Conservation (phyloP, 2,888 invertebrate species). For the Tholera decimalis region DNA sequence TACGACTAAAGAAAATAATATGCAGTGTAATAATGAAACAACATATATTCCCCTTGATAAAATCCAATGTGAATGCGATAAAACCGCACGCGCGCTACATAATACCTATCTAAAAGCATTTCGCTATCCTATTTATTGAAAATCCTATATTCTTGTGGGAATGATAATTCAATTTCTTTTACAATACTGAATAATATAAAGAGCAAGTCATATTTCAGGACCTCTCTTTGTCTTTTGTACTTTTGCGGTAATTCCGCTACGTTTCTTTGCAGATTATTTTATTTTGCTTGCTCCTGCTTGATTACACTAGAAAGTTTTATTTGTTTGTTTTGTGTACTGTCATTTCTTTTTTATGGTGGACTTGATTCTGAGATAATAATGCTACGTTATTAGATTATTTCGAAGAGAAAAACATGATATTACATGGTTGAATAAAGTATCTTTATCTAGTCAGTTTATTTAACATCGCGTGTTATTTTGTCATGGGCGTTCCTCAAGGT, state of each 20-base stretch:
- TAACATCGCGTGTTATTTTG: neutral
- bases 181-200: slow-evolving; percentile 61
- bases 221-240: slow-evolving; percentile 56
- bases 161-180: slow-evolving; percentile 63
- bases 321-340: slow-evolving; percentile 46
- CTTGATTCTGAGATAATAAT: slow-evolving; percentile 20
- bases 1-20: slow-evolving; percentile 46
- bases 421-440: neutral
- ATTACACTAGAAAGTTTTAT: slow-evolving; percentile 56
- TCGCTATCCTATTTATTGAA: slow-evolving; percentile 59
- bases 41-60: slow-evolving; percentile 49
- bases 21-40: slow-evolving; percentile 58
- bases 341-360: slow-evolving; percentile 33
- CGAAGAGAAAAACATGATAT: neutral
- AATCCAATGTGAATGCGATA: slow-evolving; percentile 55
- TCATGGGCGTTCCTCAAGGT: slow-evolving; percentile 17
- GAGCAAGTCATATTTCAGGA: slow-evolving; percentile 61
- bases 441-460: neutral
- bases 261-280: slow-evolving; percentile 56
- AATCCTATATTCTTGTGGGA: slow-evolving; percentile 59
- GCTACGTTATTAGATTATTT: neutral
- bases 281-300: slow-evolving; percentile 54
- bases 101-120: slow-evolving; percentile 57
- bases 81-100: slow-evolving; percentile 56
- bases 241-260: slow-evolving; percentile 41